Evolutionary conservation across 2,113 vertebrate species (phyloP), one percentile per base, ranked within the genome.

Genomic region (Pagrus major): DNA sequence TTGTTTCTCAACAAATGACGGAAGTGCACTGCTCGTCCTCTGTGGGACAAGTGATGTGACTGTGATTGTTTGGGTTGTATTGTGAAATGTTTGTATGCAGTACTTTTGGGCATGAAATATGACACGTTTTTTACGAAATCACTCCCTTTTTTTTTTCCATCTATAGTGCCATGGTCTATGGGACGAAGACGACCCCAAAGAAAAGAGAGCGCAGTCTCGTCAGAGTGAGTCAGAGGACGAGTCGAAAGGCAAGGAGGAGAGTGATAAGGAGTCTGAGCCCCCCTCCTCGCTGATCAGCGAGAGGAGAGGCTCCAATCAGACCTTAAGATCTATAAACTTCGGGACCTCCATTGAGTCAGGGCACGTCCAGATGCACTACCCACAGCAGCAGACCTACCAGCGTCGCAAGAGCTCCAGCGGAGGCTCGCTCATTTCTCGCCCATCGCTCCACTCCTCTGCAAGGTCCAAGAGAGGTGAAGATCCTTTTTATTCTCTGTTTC

Each of bases 121-220:
- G 33, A 58, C 25, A 15, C 12, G 1, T 10, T 9, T 23, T 39
- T 4, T 5, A 47, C n/a, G n/a, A 59, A 52, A 71, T 35, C 14
- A 25, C 7, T 39, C 8, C 37, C 14, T 68, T 60, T 44, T 18
- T 3, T 37, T 9, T 61, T 65, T 68, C 58, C 20, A 7, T 51
- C 44, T 42, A 3, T 64, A 99, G 98, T 99, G 98, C 67, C 98
- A 99, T 0, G 98, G 98, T 31, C 85, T 99, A 27, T 99, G 98
- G 98, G 97, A 98, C 54, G 97, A 99, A 33, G 97, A 97, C 0
- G 96, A 98, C 55, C 89, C 95, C 61, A 93, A 86, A 14, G 64
- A 73, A 2, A 96, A 92, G 37, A 95, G 82, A n/a, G 92, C 82
- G 66, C 88, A 64, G 0, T 21, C 88, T 0, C 90, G 88, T 59